Conservation (phyloP, 1,140 invertebrate genomes). For the Dryas iulia region DNA sequence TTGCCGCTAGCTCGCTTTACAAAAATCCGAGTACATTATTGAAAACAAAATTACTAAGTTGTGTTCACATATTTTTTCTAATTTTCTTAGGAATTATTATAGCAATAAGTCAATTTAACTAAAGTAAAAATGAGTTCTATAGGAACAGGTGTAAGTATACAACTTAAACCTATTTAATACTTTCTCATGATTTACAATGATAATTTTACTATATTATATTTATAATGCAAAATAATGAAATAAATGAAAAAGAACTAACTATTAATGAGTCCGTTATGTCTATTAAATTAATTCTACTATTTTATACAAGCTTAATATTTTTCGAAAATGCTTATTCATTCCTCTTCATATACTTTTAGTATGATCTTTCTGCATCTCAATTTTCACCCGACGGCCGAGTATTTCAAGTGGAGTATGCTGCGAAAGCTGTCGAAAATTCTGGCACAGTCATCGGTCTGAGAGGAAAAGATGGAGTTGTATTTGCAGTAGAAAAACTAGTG, state of each 20-base stretch:
- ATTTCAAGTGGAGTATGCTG: constrained; percentile 99
- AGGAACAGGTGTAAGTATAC: constrained; percentile 91
- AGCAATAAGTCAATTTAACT: neutral
- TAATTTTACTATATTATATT: neutral
- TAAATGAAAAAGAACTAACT: too few relatives aligned
- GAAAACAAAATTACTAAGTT: neutral
- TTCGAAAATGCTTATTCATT: constrained; percentile 50
- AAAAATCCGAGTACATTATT: neutral
- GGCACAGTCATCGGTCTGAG: constrained; percentile 97
- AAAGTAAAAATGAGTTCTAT: constrained; percentile 92
- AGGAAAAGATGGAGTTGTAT: constrained; percentile 97
- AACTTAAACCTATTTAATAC: neutral
- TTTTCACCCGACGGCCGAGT: constrained; percentile 99
- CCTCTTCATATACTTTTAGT: constrained; percentile 83
- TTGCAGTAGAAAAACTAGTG: constrained; percentile 98
- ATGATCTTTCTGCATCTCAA: constrained; percentile 99
- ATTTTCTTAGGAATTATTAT: neutral
- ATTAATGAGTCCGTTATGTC: neutral
- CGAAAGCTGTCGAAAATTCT: constrained; percentile 99
- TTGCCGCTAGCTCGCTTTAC: constrained; percentile 19
- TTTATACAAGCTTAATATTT: neutral
- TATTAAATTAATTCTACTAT: neutral
- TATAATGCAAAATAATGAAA: neutral
- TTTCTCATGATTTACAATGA: neutral
- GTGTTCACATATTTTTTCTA: neutral